Evolutionary conservation across 2,113 vertebrate genomes (phyloP), one percentile per base, ranked within the genome.

Genomic region (Percina caprodes): DNA sequence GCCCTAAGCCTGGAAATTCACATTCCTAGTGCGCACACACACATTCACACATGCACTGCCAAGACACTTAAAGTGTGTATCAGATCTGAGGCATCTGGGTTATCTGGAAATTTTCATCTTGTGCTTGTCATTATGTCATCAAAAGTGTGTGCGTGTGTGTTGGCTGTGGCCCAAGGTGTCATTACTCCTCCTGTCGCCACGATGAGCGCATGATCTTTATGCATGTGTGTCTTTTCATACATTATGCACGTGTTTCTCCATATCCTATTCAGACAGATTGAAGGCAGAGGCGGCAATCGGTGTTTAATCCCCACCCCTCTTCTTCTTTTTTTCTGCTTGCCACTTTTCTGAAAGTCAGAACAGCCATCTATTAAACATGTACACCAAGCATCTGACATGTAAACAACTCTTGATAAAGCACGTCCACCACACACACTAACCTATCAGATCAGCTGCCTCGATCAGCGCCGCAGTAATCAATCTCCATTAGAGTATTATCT

Each of bases 21-120:
- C 39, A 42, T 42, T 9, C 39, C 39, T 42, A 42, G 39, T 2
- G 2, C 10, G 33, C 33, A 35, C 11, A 71, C n/a, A 35, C 23
- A 63, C 49, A 46, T 71, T 18, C 52, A 61, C 62, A 49, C 49
- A 45, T 3, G 8, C 73, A 16, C 63, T 77, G 74, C 70, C 56
- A 68, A 70, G 61, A 70, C 82, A 66, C 73, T 77, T 74, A 60
- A 21, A 78, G 70, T 73, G 55, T 8, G 69, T 70, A 74, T 12
- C 69, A 65, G 35, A 86, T 87, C 70, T 55, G 69, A 86, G 82
- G 68, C 80, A 80, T 75, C 77, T 69, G 51, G 79, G 80, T 86
- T 90, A 88, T 91, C 86, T 78, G 33, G 70, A 54, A 86, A 68
- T 66, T 66, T 84, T 84, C 80, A 80, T 89, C 74, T 86, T 0